Evolutionary conservation across 2,888 invertebrate genomes (phyloP).

Genomic region (Esperia sulphurella): DNA sequence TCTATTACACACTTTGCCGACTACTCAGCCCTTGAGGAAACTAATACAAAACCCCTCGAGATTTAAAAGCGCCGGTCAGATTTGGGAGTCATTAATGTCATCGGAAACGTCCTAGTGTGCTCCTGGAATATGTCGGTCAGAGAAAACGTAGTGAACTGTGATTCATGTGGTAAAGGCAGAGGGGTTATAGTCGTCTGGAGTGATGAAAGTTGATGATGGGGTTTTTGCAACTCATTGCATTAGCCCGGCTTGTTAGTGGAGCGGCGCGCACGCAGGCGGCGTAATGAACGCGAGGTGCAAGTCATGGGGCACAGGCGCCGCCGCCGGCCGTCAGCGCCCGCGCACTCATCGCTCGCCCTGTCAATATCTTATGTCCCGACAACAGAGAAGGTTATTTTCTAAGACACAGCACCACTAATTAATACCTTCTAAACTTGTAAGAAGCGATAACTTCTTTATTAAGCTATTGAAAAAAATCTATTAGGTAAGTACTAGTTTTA

Average conservation of each 20-base stretch:
- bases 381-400: conserved; percentile 72
- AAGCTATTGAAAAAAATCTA: too few species aligned
- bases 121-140: conserved; percentile 41
- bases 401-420: conserved; percentile 72
- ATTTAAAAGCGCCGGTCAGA: conserved; percentile 52
- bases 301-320: conserved; percentile 68
- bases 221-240: conserved; percentile 77
- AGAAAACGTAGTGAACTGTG: conserved; percentile 27
- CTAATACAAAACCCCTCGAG: conserved; percentile 51
- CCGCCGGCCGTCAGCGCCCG: conserved; percentile 43
- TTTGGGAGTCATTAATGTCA: conserved; percentile 73
- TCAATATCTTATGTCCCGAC: conserved; percentile 68
- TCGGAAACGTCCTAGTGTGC: conserved; percentile 60
- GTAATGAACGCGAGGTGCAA: conserved; percentile 73
- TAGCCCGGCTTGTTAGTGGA: conserved; percentile 72
- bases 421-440: conserved; percentile 58
- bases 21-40: conserved; percentile 36
- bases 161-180: conserved; percentile 26
- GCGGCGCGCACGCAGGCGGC: conserved; percentile 24
- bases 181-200: conserved; percentile 17
- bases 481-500: too few species aligned
- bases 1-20: conserved; percentile 46
- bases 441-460: conserved; percentile 40
- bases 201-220: conserved; percentile 27
- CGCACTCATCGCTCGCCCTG: conserved; percentile 63